phyloP scores from a whole-genome alignment of 2,797 vertebrate species.

The Oceanodroma leucorhoa region DNA sequence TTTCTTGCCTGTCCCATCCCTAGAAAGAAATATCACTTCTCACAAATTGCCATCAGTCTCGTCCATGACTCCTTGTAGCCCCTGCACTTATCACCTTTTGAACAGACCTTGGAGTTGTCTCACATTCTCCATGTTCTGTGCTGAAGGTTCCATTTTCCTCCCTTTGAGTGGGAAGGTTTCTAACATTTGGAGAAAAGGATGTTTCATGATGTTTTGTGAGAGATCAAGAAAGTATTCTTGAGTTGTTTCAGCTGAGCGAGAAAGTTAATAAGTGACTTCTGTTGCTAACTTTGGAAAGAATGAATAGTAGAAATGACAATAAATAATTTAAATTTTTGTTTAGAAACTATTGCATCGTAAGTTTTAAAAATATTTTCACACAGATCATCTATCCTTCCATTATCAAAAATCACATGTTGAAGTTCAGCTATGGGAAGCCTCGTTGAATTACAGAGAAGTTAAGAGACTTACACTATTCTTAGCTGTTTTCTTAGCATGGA shows the following conservation, averaged over 20 bases:
- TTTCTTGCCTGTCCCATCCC: background rate
- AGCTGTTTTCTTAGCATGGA: background rate
- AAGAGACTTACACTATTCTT: background rate
- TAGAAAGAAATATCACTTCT: background rate
- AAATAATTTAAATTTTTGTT: background rate
- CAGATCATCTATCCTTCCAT: background rate
- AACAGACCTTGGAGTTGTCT: background rate
- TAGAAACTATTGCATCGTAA: background rate
- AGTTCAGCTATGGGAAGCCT: background rate
- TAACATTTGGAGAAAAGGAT: background rate
- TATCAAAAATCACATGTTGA: background rate
- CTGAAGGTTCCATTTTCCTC: background rate
- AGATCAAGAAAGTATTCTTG: background rate
- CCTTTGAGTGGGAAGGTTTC: background rate
- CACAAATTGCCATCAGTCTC: background rate
- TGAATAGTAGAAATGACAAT: background rate
- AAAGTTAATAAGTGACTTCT: background rate
- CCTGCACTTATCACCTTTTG: accelerated
- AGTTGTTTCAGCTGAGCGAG: background rate
- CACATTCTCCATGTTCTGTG: background rate
- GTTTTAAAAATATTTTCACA: background rate
- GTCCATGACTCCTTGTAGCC: accelerated
- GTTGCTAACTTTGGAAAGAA: background rate
- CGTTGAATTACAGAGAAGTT: background rate
- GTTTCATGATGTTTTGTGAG: background rate